Base-by-base conservation (phyloP, 2,797 vertebrate genomes). In the Rousettus madagascariensis region DNA sequence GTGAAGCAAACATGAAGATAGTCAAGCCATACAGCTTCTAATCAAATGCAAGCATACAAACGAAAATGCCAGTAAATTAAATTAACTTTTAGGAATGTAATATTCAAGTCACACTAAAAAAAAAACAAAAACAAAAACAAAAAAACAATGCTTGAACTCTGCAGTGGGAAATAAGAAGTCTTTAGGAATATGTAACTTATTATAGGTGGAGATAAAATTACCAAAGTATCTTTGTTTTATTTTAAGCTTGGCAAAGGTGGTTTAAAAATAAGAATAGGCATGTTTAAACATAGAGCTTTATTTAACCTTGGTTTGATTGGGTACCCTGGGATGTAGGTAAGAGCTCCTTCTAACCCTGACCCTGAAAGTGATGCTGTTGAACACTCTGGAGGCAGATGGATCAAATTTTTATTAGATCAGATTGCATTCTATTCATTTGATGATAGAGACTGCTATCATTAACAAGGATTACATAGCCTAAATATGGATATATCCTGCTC, bases 381-480 rank as follows among this genome's bases (percentile, higher is more conserved):
- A 17, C 26, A 77, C 7, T 41, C 4, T 38, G 28, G 55, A 63
- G 51, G 46, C 74, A 89, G 86, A 86, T 77, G 59, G 41, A 94
- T 66, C 59, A 91, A 91, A 84, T 59, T 61, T 28, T 61, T 61
- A 30, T 61, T 2, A 71, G 82, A 88, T 77, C 74, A 95, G 89
- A 69, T 49, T 79, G 30, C 20, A 77, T 22, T 26, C n/a, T 77
- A 68, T 86, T 91, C 94, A 90, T 69, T 69, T 53, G 74, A 84
- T 49, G 85, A 68, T 41, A 26, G 84, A 91, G 38, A 93, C 57
- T 94, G 77, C 78, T 30, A 8, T 79, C 78, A 91, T 83, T 96
- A 91, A 84, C 20, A 51, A 49, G 80, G 53, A 71, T 53, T 93
- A 33, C 69, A 49, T 30, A 84, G 4, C 16, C 53, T 79, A 88